These are phyloP conservation scores for Decapterus maruadsi DNA, from an alignment of 2,797 vertebrate species.

Conservation along the genomic window DNA sequence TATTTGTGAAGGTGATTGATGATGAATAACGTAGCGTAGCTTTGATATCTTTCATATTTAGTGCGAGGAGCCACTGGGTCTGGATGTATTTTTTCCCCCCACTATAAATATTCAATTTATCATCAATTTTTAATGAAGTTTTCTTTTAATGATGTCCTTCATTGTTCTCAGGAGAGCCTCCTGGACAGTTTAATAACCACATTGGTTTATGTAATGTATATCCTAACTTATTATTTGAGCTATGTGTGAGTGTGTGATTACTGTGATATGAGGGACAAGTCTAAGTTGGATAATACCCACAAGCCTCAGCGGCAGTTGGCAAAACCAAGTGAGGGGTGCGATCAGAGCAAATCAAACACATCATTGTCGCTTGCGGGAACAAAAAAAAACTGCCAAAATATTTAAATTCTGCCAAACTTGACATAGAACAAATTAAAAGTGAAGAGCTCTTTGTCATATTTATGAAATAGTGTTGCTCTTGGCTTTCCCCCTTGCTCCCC, in stretches of 20 bases:
- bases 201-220: not conserved
- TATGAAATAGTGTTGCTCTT: not conserved
- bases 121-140: not conserved
- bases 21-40: too few relatives aligned
- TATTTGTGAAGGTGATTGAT: too few relatives aligned
- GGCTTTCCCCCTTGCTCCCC: not conserved
- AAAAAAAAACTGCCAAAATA: not conserved
- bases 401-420: not conserved
- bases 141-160: not conserved
- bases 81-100: too few relatives aligned
- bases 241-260: not conserved
- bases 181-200: not conserved
- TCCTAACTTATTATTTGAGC: not conserved
- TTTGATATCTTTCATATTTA: too few relatives aligned
- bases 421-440: not conserved
- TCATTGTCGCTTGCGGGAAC: not conserved
- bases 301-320: not conserved
- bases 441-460: not conserved
- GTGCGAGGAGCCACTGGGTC: not conserved
- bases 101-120: not conserved
- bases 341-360: conserved; percentile 8
- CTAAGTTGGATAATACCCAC: not conserved
- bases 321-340: not conserved
- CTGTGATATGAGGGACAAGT: not conserved
- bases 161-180: not conserved